A percentile compares a stretch with the other conserved stretches of the same genome.
Evolutionary conservation across 2,888 invertebrate species (phyloP).

Genomic region (Megalurothrips usitatus): DNA sequence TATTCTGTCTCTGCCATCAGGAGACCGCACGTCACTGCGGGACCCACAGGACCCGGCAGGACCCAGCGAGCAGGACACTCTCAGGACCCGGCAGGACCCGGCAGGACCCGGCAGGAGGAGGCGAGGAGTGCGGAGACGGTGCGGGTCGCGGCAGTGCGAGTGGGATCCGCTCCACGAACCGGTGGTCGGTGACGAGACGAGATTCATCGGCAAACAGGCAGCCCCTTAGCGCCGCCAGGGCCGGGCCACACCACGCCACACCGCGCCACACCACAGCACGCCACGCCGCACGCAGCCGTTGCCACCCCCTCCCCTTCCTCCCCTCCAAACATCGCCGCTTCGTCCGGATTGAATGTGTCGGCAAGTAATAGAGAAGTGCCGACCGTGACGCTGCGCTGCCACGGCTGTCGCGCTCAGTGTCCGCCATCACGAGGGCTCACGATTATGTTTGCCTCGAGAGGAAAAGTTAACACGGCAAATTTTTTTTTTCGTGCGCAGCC

Average conservation of each 20-base stretch:
- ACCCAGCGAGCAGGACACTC: too few species aligned
- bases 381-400: background rate
- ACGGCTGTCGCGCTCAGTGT: background rate
- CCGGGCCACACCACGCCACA: background rate
- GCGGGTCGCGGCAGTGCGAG: too few species aligned
- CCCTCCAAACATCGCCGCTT: background rate
- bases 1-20: conserved; percentile 19
- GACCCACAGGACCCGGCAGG: background rate
- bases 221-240: background rate
- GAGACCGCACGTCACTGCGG: background rate
- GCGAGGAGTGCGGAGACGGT: too few species aligned
- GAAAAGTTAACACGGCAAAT: too few species aligned
- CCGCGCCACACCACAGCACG: background rate
- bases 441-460: too few species aligned
- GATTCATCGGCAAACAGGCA: background rate
- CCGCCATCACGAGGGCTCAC: too few species aligned
- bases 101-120: too few species aligned
- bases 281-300: background rate
- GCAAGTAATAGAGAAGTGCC: conserved; percentile 5
- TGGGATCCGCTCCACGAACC: background rate
- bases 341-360: conserved; percentile 17
- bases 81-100: too few species aligned
- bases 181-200: background rate
- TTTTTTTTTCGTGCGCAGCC: too few species aligned
- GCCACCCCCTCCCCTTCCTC: background rate